These are phyloP conservation scores for Picus viridis DNA, from an alignment of 2,797 vertebrate species.

Conservation along the genomic window DNA sequence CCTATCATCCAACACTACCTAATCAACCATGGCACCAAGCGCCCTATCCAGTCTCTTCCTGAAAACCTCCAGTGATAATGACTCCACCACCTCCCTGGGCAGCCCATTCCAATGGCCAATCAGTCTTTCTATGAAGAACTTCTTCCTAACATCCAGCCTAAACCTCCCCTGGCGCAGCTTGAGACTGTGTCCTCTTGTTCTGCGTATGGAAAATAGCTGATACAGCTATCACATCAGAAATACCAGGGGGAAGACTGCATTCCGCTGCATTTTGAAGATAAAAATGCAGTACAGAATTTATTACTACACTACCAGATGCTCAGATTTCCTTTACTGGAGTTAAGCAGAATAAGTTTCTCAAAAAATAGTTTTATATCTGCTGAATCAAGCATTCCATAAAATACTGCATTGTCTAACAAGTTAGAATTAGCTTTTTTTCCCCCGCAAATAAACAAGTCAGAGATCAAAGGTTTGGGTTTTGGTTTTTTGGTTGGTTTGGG, in stretches of 20 bases:
- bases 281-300: slow-evolving; percentile 47
- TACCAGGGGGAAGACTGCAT: slow-evolving; percentile 53
- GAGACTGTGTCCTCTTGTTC: too few species aligned
- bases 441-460: background rate
- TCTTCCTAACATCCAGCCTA: too few species aligned
- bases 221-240: slow-evolving; percentile 12
- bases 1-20: too few species aligned
- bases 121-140: too few species aligned
- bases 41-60: too few species aligned
- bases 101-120: too few species aligned
- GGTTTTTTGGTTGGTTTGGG: too few species aligned
- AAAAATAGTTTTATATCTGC: slow-evolving; percentile 12
- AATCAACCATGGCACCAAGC: too few species aligned
- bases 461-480: background rate
- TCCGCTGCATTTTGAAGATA: slow-evolving; percentile 57
- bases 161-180: too few species aligned
- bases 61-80: too few species aligned
- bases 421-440: background rate
- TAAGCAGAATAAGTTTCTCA: slow-evolving; percentile 46
- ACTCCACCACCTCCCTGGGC: too few species aligned
- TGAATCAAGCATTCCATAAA: slow-evolving; percentile 23
- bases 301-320: slow-evolving; percentile 11
- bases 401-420: background rate
- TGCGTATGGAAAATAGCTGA: background rate
- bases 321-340: slow-evolving; percentile 59